phyloP scores from a whole-genome alignment of 2,113 vertebrate species.

The Vimba vimba region DNA sequence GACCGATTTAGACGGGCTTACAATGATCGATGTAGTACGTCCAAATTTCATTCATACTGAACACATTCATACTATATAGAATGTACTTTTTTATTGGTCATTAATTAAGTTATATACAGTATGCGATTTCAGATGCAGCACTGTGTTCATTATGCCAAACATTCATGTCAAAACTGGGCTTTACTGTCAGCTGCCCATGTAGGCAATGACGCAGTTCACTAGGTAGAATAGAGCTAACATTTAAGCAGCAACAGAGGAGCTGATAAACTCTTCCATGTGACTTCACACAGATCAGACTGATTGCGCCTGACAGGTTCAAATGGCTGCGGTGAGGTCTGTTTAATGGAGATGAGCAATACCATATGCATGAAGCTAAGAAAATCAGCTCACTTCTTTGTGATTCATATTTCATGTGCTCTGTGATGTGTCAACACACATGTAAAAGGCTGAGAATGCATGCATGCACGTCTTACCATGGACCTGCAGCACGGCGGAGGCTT shows the following conservation, averaged over 20 bases:
- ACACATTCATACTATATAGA: too few species aligned
- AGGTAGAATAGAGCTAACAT: constrained; percentile 1
- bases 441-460: constrained; percentile 6
- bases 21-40: too few species aligned
- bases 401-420: constrained; percentile 40
- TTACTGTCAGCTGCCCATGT: neutral
- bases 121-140: too few species aligned
- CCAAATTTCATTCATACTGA: too few species aligned
- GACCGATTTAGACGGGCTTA: too few species aligned
- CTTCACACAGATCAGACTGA: constrained; percentile 56
- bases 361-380: constrained; percentile 42
- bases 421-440: constrained; percentile 22
- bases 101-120: too few species aligned
- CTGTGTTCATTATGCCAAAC: neutral
- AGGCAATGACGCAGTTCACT: neutral
- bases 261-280: constrained; percentile 19
- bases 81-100: too few species aligned
- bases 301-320: constrained; percentile 43
- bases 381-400: constrained; percentile 14
- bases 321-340: constrained; percentile 49
- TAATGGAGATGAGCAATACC: constrained; percentile 49
- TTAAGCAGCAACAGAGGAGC: constrained; percentile 14
- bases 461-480: constrained; percentile 86
- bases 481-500: constrained; percentile 91
- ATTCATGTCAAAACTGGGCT: neutral